phyloP scores from a whole-genome alignment of 2,797 vertebrate genomes.

The Merluccius polli region DNA sequence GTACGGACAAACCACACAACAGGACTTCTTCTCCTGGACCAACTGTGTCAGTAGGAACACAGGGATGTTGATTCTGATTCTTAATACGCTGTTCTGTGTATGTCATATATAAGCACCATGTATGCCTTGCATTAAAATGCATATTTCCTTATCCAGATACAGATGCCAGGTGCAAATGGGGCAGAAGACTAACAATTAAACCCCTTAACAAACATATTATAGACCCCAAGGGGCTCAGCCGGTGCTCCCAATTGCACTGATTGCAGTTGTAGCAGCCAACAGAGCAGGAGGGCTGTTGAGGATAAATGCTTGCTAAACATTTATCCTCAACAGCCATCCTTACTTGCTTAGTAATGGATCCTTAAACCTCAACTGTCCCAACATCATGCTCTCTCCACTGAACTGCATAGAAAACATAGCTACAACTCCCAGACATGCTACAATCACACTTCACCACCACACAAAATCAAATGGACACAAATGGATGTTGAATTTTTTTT shows the following conservation, averaged over 20 bases:
- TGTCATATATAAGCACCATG: background rate
- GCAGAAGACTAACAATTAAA: background rate
- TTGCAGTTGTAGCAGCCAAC: background rate
- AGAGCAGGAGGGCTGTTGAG: background rate
- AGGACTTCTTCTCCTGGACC: background rate
- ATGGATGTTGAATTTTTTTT: conserved; percentile 36
- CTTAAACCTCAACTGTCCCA: background rate
- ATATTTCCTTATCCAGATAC: background rate
- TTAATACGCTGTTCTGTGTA: background rate
- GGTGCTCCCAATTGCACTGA: background rate
- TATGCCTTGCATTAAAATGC: background rate
- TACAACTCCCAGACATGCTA: background rate
- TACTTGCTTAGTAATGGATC: background rate
- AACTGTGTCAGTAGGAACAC: background rate
- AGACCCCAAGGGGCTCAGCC: background rate
- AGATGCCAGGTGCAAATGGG: background rate
- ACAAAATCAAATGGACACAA: background rate
- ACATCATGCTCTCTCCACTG: background rate
- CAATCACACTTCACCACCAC: background rate
- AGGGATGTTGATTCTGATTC: background rate
- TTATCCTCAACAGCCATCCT: too few species aligned
- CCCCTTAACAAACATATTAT: background rate
- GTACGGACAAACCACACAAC: background rate
- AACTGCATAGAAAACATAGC: background rate
- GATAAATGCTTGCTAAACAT: too few species aligned